Percentiles rank a stretch among this genome's conserved stretches.
These are phyloP conservation scores for Agrotis ipsilon DNA, from an alignment of 2,888 invertebrate species.

Conservation along the genomic window DNA sequence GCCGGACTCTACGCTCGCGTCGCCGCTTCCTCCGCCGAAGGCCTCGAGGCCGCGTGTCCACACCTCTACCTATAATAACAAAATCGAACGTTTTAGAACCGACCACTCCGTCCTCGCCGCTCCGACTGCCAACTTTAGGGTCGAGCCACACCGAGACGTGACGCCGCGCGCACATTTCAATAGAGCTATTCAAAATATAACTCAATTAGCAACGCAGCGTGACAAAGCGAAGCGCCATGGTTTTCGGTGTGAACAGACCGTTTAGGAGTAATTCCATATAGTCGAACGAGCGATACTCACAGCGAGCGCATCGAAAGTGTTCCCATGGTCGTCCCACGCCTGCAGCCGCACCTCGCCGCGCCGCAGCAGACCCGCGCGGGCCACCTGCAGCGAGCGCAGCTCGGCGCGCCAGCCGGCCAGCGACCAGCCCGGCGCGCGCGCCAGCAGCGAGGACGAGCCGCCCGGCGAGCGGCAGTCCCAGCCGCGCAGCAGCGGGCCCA, in stretches of 20 bases:
- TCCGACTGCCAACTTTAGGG: too few species aligned
- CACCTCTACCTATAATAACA: slow-evolving; percentile 69
- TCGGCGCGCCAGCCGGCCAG: slow-evolving; percentile 67
- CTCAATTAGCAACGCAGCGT: too few species aligned
- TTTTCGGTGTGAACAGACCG: too few species aligned
- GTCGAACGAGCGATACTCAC: slow-evolving; percentile 44
- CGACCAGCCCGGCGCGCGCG: slow-evolving; percentile 70
- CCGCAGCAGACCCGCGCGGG: slow-evolving; percentile 76
- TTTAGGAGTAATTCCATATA: too few species aligned
- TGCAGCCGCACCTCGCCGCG: slow-evolving; percentile 75
- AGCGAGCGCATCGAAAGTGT: slow-evolving; percentile 57
- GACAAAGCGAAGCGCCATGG: too few species aligned
- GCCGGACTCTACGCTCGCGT: slow-evolving; percentile 32
- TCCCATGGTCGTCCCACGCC: slow-evolving; percentile 37
- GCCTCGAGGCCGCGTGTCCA: slow-evolving; percentile 77
- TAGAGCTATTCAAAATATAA: too few species aligned
- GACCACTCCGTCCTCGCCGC: too few species aligned
- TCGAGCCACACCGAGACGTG: too few species aligned
- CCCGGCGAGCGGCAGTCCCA: slow-evolving; percentile 73
- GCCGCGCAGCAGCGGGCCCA: slow-evolving; percentile 60
- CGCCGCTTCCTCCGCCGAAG: slow-evolving; percentile 55
- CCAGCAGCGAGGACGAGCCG: slow-evolving; percentile 74
- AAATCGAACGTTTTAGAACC: neutral
- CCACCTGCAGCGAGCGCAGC: slow-evolving; percentile 79
- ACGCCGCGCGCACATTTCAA: too few species aligned